Evolutionary conservation across 2,797 vertebrate genomes (phyloP).

Genomic region (Mastacembelus armatus): DNA sequence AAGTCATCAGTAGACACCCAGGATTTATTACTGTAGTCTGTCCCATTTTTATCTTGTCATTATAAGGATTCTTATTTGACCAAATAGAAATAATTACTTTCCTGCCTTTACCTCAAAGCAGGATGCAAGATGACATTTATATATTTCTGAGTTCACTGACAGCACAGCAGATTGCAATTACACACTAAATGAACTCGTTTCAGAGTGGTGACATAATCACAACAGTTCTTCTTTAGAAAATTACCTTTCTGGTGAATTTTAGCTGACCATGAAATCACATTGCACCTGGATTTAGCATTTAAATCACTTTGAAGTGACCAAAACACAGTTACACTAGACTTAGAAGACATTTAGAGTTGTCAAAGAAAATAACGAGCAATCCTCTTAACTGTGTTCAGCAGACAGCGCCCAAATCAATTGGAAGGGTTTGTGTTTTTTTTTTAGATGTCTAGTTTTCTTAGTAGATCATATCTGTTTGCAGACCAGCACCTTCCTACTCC

Average conservation of each 20-base stretch:
- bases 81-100: conserved; percentile 12
- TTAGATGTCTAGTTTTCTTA: conserved; percentile 42
- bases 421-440: conserved; percentile 14
- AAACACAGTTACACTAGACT: conserved; percentile 41
- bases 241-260: conserved; percentile 59
- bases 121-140: conserved; percentile 4
- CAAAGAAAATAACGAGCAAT: conserved; percentile 42
- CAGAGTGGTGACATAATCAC: conserved; percentile 37
- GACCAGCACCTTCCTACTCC: background rate
- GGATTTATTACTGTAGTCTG: background rate
- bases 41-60: background rate
- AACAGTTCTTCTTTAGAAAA: conserved; percentile 51
- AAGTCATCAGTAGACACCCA: background rate
- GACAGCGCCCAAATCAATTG: conserved; percentile 31
- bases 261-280: conserved; percentile 57
- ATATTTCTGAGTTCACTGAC: background rate
- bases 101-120: conserved; percentile 1
- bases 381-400: conserved; percentile 28
- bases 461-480: conserved; percentile 18
- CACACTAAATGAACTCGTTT: conserved; percentile 39
- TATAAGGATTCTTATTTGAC: background rate
- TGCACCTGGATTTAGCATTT: conserved; percentile 58
- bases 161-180: conserved; percentile 4
- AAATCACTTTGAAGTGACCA: conserved; percentile 48
- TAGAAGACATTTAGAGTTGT: conserved; percentile 55